A percentile compares a stretch with the other conserved stretches of the same genome.
These are phyloP conservation scores for Chionis minor DNA, from an alignment of 2,113 vertebrate genomes.

Conservation along the genomic window DNA sequence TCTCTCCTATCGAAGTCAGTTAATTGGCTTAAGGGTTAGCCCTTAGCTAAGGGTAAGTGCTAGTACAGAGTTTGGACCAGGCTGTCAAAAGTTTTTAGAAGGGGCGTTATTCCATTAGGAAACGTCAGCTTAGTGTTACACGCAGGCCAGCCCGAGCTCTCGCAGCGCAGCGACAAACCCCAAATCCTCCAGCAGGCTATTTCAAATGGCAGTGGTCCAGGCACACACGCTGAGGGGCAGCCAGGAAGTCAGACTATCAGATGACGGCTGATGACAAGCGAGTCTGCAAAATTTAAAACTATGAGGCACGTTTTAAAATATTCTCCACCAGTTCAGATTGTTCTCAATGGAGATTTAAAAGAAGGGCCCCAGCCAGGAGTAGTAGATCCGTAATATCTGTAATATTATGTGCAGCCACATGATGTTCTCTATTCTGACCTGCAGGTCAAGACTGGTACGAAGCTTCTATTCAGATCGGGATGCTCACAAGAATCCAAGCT, in stretches of 20 bases:
- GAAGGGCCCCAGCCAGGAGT: neutral
- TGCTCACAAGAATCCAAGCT: neutral
- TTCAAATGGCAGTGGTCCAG: neutral
- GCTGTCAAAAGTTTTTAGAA: neutral
- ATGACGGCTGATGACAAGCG: neutral
- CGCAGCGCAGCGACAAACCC: too few relatives aligned
- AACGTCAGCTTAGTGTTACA: neutral
- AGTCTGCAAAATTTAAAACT: neutral
- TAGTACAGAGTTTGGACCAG: neutral
- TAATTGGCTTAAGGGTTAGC: neutral
- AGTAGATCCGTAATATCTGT: neutral
- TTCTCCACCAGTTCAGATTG: neutral
- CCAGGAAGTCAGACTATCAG: neutral
- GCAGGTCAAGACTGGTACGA: neutral
- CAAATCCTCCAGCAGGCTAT: neutral
- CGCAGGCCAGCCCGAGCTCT: neutral
- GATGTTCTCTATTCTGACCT: neutral
- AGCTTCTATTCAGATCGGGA: neutral
- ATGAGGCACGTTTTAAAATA: neutral
- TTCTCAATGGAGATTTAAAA: neutral
- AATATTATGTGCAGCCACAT: neutral
- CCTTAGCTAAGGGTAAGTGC: too few relatives aligned
- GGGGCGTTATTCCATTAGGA: neutral
- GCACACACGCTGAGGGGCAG: neutral
- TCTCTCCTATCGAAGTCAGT: neutral